phyloP scores from a whole-genome alignment of 1,140 invertebrate genomes.

The Neodiprion virginianus region DNA sequence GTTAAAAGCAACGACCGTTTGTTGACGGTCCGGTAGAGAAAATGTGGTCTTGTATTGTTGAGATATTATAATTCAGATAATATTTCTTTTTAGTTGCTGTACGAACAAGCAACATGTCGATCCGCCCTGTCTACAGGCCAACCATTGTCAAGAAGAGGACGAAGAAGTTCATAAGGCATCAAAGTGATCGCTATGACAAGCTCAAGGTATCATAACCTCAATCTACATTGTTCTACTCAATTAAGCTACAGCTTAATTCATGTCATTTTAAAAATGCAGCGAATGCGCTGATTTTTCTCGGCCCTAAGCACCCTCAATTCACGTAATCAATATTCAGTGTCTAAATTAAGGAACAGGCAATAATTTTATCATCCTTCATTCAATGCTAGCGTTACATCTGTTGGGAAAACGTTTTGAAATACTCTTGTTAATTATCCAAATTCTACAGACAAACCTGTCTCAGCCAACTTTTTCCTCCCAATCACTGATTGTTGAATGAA shows the following conservation, averaged over 20 bases:
- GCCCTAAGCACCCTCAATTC: too few species aligned
- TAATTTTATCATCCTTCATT: too few species aligned
- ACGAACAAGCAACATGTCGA: slow-evolving; percentile 70
- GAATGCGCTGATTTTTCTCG: too few species aligned
- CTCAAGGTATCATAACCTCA: slow-evolving; percentile 74
- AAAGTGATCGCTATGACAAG: slow-evolving; percentile 96
- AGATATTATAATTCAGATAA: background rate
- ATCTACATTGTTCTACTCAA: background rate
- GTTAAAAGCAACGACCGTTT: background rate
- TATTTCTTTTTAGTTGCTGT: slow-evolving; percentile 37
- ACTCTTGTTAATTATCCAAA: too few species aligned
- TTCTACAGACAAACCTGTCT: too few species aligned
- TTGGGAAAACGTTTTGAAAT: too few species aligned
- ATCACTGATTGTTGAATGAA: background rate
- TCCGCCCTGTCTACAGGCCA: slow-evolving; percentile 85
- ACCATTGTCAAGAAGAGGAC: slow-evolving; percentile 95
- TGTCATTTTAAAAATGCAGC: too few species aligned
- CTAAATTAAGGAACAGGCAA: too few species aligned
- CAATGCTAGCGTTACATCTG: too few species aligned
- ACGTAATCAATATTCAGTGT: too few species aligned
- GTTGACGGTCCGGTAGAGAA: background rate
- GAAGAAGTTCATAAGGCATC: slow-evolving; percentile 96
- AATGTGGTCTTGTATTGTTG: background rate
- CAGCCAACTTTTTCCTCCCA: background rate
- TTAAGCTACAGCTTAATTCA: too few species aligned